Conservation (phyloP, 2,113 vertebrate species). For the Myodes glareolus region DNA sequence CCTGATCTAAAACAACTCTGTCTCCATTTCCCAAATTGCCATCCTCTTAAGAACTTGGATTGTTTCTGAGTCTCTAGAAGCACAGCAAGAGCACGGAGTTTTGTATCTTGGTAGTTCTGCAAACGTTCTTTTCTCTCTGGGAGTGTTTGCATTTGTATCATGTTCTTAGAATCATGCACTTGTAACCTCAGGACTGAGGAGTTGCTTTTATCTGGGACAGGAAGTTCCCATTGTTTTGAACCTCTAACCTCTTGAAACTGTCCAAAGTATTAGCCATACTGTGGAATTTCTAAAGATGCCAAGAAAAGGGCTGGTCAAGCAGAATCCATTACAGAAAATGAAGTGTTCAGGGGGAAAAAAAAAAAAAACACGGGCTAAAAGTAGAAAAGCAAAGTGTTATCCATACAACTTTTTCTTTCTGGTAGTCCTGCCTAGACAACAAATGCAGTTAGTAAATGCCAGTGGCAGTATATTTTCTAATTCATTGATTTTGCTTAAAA, state of each 20-base stretch:
- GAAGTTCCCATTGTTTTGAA: conserved; percentile 17
- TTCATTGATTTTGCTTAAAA: conserved; percentile 64
- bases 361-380: neutral
- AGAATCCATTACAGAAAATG: neutral
- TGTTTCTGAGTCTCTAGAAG: conserved; percentile 12
- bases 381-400: neutral
- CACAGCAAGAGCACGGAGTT: neutral
- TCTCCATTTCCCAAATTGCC: conserved; percentile 9
- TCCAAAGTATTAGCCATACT: conserved; percentile 27
- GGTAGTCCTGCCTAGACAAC: neutral
- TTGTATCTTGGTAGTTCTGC: neutral
- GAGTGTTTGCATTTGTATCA: neutral
- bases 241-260: neutral
- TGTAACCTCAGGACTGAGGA: neutral
- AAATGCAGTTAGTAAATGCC: neutral
- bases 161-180: neutral
- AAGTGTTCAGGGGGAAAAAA: neutral
- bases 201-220: conserved; percentile 18
- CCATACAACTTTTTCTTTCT: neutral
- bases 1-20: neutral
- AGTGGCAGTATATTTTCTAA: conserved; percentile 20
- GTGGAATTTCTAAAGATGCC: neutral
- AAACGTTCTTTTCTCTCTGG: neutral
- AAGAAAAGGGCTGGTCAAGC: neutral
- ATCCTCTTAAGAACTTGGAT: neutral